Percentiles rank a stretch among this genome's conserved stretches.
Conservation (phyloP, 2,113 vertebrate genomes). For the Aix galericulata region DNA sequence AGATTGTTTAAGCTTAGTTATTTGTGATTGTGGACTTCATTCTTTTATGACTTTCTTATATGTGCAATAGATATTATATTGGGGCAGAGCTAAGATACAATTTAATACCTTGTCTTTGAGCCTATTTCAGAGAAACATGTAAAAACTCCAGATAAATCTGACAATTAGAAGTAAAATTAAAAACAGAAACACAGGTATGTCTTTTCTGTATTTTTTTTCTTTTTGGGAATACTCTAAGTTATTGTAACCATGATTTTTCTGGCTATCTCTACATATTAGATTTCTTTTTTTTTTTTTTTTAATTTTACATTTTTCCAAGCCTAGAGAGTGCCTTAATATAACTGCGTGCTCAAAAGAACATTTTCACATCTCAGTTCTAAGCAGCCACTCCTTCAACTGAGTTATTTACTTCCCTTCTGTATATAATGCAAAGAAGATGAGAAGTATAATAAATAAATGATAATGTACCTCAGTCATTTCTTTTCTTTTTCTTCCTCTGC, state of each 20-base stretch:
- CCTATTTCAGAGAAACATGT: not conserved
- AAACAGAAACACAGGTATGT: not conserved
- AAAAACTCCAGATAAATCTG: not conserved
- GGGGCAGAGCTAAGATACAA: not conserved
- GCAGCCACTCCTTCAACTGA: not conserved
- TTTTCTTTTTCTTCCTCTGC: not conserved
- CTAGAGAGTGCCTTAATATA: not conserved
- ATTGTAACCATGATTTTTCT: not conserved
- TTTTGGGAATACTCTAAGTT: not conserved
- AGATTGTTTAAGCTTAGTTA: not conserved
- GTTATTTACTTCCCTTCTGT: not conserved
- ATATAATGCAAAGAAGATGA: not conserved
- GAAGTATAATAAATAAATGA: not conserved
- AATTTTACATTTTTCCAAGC: not conserved
- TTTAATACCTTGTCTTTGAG: not conserved
- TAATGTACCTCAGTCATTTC: not conserved
- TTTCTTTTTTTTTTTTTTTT: not conserved
- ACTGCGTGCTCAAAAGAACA: not conserved
- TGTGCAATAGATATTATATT: not conserved
- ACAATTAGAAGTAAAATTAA: not conserved
- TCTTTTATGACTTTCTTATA: not conserved
- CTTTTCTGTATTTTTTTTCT: not conserved
- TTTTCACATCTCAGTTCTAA: not conserved
- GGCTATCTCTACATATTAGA: not conserved
- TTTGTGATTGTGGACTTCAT: not conserved